Percentiles rank a stretch among this genome's conserved stretches.
Conservation (phyloP, 2,113 vertebrate species). For the Pomatorhinus ruficollis region DNA sequence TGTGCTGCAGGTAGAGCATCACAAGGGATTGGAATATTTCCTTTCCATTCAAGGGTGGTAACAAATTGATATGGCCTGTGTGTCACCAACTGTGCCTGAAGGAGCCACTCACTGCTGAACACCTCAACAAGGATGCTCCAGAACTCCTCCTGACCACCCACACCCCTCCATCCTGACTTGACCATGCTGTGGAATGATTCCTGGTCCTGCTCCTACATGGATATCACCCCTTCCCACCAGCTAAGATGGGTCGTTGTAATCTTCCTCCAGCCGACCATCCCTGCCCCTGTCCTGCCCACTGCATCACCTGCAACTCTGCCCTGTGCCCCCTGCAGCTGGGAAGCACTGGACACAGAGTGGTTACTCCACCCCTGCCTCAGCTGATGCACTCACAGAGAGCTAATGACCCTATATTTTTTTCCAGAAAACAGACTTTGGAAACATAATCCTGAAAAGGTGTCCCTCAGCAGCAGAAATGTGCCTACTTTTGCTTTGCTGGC, state of each 20-base stretch:
- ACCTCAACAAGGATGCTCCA: fast-evolving
- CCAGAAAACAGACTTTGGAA: neutral
- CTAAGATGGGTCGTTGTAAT: fast-evolving
- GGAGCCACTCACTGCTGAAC: neutral
- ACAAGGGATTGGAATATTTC: fast-evolving
- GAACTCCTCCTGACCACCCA: neutral
- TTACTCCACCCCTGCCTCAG: fast-evolving
- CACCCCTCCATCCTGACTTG: neutral
- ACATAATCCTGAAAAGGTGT: neutral
- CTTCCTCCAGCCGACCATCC: neutral
- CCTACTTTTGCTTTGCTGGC: neutral
- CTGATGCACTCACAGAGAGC: neutral
- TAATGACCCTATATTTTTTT: neutral
- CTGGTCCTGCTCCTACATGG: fast-evolving
- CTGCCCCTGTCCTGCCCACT: neutral
- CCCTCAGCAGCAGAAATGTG: neutral
- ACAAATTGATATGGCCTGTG: neutral
- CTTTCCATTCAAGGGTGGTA: neutral
- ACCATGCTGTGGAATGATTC: fast-evolving
- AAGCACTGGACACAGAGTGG: neutral
- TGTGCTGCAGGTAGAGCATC: neutral
- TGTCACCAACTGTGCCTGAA: neutral
- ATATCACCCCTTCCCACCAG: neutral
- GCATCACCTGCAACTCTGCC: neutral
- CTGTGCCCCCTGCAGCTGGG: neutral